Base-by-base conservation (phyloP, 1,140 invertebrate species). In the Drosophila pallidifrons region DNA sequence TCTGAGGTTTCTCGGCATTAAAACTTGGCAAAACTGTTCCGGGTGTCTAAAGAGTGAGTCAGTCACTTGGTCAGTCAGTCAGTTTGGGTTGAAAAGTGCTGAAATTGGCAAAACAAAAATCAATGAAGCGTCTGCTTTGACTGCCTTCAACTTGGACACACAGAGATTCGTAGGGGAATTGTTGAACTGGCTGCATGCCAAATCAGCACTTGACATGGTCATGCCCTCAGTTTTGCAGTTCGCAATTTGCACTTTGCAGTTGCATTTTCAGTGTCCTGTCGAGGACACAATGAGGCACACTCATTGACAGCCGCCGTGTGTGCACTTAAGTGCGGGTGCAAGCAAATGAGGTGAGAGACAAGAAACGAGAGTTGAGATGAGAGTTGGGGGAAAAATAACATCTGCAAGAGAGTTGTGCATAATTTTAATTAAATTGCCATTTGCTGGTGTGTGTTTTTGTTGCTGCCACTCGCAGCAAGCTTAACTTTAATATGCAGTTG, bases 341-440 rank as follows among this genome's bases (percentile, higher is more conserved):
- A 10, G 16, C 25, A 43, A 55, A 35, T n/a, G 28, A 35, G 28
- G 3, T 10, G 11, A 1, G 47, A 7, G 8, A 2, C 6, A 43
- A 25, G 28, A 43, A 47, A 46, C 20, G 30, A 38, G 28, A 25
- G 20, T 0, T 25, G 20, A 25, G 20, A 25, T 25, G 20, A 25
- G 20, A 25, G 20, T 25, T 25, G 20, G 20, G 20, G 20, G 3
- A 4, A 25, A 20, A 25, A 25, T 25, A 25, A 25, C 20, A 25
- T 25, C 5, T 1, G 66, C 41, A 5, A 43, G 11, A 43, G 11
- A 38, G 35, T 5, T 55, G 55, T 82, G 83, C 69, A 80, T 88
- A 80, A 72, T 69, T 75, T 70, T 88, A 87, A 87, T 87, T 72
- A 87, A 88, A 83, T 85, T 78, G 69, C 67, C 46, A 51, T 65